Evolutionary conservation across 2,113 vertebrate genomes (phyloP), one percentile per base, ranked within the genome.

Genomic region (Heterocephalus glaber): DNA sequence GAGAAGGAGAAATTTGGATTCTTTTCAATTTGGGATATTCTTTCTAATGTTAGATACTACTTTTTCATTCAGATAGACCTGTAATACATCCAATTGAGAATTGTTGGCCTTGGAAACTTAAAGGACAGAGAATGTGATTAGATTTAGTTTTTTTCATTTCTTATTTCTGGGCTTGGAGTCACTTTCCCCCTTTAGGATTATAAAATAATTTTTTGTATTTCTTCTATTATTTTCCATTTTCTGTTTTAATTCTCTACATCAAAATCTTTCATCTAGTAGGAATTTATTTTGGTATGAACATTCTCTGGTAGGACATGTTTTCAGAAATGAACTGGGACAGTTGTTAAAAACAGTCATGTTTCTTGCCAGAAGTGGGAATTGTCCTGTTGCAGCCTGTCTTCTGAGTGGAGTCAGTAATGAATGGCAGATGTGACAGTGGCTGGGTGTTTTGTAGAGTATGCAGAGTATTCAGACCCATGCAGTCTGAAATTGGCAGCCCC

Each of bases 281-380:
- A 70, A 89, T 91, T 91, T 76, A 76, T 92, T 93, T 96, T 85
- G 49, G n/a, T 84, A 26, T 58, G 72, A 94, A 89, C 60, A 47
- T 72, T 60, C 38, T 74, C 41, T 74, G 24, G 38, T 74, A 47
- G 24, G 72, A 76, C 26, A 44, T 9, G 7, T 74, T 94, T 89
- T 89, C 56, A 80, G 74, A 80, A 65, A 89, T 49, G 22, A 84
- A 86, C n/a, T 90, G 10, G 52, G 28, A 14, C 90, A 89, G n/a
- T 76, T 38, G 17, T 66, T 83, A 84, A 54, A 80, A 63, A n/a
- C 58, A 79, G 93, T 14, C 3, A 19, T 26, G 24, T 86, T 47
- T 90, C 49, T 49, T 68, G 9, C 33, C 52, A 79, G 20, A 85
- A 86, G 26, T 88, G 7, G 95, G 93, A 89, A 33, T 72, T 81